Evolutionary conservation across 2,888 invertebrate genomes (phyloP).

Genomic region (Protonemura montana): DNA sequence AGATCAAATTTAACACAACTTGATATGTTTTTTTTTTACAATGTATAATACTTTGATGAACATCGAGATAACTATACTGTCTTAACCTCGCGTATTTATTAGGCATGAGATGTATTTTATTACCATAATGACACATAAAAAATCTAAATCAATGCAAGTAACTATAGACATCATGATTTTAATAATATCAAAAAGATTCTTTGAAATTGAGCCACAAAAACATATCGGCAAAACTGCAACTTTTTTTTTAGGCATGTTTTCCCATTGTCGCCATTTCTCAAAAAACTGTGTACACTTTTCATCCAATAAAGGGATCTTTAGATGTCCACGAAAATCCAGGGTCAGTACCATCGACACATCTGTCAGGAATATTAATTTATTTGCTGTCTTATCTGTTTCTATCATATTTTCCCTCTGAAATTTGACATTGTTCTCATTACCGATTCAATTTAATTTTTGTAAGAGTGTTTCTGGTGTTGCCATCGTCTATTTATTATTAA

Average conservation of each 20-base stretch:
- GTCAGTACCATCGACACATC: no score
- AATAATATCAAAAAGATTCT: neutral
- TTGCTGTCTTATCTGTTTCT: no score
- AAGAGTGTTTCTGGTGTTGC: no score
- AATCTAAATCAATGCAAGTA: neutral
- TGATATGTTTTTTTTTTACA: neutral
- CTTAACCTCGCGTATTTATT: neutral
- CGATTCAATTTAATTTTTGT: no score
- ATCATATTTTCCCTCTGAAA: no score
- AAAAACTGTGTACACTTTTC: no score
- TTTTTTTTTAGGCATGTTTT: neutral
- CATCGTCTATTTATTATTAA: no score
- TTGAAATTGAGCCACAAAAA: neutral
- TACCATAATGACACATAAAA: neutral
- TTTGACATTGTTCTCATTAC: no score
- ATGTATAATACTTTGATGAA: neutral
- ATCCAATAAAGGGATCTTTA: no score
- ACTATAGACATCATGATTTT: neutral
- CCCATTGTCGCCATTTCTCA: no score
- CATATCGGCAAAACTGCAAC: neutral
- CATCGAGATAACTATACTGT: neutral
- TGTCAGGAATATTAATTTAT: no score
- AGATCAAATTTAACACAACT: neutral
- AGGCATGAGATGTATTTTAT: neutral
- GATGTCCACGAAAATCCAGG: no score